Conservation (phyloP, 2,888 invertebrate genomes). For the Acleris holmiana region DNA sequence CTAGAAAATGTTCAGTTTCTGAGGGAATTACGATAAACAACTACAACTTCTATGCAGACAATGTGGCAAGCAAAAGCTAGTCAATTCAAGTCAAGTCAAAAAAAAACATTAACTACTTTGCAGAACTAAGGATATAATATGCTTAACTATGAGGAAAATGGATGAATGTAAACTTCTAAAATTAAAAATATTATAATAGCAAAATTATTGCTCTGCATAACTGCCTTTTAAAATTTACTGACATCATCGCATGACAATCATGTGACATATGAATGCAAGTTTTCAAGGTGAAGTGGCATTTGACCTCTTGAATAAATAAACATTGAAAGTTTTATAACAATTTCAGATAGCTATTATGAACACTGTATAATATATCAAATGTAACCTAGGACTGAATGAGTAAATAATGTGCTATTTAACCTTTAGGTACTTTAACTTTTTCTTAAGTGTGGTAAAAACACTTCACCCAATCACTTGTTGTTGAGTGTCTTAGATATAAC, state of each 20-base stretch:
- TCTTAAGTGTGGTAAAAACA: not conserved
- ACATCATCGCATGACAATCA: constrained; percentile 24
- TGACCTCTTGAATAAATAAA: constrained; percentile 58
- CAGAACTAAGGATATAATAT: too few species aligned
- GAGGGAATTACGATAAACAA: too few species aligned
- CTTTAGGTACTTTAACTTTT: constrained; percentile 1
- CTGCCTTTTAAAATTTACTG: not conserved
- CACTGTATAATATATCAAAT: constrained; percentile 2
- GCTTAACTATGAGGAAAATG: too few species aligned
- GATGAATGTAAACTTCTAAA: too few species aligned
- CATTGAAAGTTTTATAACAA: constrained; percentile 46
- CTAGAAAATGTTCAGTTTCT: too few species aligned
- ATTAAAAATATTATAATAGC: too few species aligned
- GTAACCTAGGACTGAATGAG: constrained; percentile 4
- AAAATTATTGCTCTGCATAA: too few species aligned
- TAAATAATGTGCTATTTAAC: not conserved
- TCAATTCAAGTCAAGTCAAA: too few species aligned
- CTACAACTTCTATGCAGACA: too few species aligned
- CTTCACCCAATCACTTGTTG: constrained; percentile 13
- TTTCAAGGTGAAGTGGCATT: constrained; percentile 52
- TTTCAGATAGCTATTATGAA: constrained; percentile 30
- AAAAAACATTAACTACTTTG: too few species aligned
- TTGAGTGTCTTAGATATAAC: constrained; percentile 15
- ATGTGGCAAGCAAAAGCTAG: too few species aligned
- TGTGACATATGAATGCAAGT: constrained; percentile 41